Conservation (phyloP, 2,113 vertebrate species). For the Axis porcinus region DNA sequence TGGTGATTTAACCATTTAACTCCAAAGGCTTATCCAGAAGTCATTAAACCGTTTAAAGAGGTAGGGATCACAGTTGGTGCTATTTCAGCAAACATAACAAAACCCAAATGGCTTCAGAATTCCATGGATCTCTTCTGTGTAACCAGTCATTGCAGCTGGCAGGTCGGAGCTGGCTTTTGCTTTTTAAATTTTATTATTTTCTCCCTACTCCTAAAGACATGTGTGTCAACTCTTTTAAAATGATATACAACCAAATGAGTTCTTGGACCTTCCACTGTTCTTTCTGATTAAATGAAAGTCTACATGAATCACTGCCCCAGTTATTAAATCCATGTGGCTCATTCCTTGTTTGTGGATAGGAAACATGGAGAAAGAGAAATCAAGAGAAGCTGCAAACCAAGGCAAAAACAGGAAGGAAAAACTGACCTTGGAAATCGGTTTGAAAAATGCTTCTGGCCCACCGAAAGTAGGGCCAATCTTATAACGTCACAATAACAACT, state of each 20-base stretch:
- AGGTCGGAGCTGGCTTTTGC: slow-evolving; percentile 35
- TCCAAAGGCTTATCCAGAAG: slow-evolving; percentile 80
- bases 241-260: slow-evolving; percentile 63
- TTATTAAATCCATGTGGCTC: slow-evolving; percentile 68
- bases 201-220: slow-evolving; percentile 54
- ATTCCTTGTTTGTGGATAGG: slow-evolving; percentile 1
- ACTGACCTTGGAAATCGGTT: background rate
- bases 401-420: background rate
- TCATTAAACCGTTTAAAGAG: slow-evolving; percentile 75
- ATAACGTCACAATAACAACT: background rate
- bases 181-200: slow-evolving; percentile 64
- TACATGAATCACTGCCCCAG: slow-evolving; percentile 56
- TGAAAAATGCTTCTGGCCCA: background rate
- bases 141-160: slow-evolving; percentile 55
- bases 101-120: slow-evolving; percentile 49
- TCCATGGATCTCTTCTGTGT: slow-evolving; percentile 42
- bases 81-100: slow-evolving; percentile 66
- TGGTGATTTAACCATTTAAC: slow-evolving; percentile 79
- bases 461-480: background rate
- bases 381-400: background rate
- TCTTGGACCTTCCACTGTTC: slow-evolving; percentile 46
- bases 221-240: slow-evolving; percentile 67
- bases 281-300: slow-evolving; percentile 66
- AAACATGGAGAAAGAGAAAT: slow-evolving; percentile 4
- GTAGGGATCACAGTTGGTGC: slow-evolving; percentile 69